A percentile compares a stretch with the other conserved stretches of the same genome.
Evolutionary conservation across 2,797 vertebrate species (phyloP).

Genomic region (Falco berigora): DNA sequence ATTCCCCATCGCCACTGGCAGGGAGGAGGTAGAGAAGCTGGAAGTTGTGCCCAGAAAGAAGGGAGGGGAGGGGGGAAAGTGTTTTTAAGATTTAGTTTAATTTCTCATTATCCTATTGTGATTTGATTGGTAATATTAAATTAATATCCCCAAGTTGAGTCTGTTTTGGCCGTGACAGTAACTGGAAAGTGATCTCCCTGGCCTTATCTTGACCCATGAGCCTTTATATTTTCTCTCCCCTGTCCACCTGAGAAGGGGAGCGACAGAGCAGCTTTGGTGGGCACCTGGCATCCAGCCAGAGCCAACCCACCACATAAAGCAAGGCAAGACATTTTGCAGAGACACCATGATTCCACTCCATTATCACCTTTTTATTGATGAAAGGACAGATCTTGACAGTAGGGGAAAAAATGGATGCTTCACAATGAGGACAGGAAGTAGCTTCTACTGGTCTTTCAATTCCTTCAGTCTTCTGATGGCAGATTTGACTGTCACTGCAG

Average conservation of each 20-base stretch:
- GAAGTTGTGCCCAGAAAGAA: not conserved
- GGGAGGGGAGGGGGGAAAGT: not conserved
- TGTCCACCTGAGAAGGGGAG: not conserved
- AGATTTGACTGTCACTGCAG: slow-evolving; percentile 97
- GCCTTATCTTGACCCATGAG: too few relatives aligned
- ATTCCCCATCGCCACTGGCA: not conserved
- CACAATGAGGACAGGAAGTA: not conserved
- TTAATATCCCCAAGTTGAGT: not conserved
- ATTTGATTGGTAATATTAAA: not conserved
- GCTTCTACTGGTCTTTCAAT: slow-evolving; percentile 94
- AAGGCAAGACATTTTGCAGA: not conserved
- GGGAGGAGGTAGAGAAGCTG: not conserved
- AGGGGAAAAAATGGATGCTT: not conserved
- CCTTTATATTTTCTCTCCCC: not conserved
- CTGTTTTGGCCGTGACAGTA: not conserved
- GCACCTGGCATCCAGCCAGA: not conserved
- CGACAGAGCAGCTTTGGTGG: not conserved
- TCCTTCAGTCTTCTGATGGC: slow-evolving; percentile 98
- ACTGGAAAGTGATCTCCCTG: too few relatives aligned
- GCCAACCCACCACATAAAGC: not conserved
- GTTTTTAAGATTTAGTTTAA: not conserved
- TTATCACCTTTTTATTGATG: slow-evolving; percentile 49
- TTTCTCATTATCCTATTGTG: not conserved
- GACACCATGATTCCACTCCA: not conserved
- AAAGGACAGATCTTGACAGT: not conserved